Evolutionary conservation across 2,113 vertebrate genomes (phyloP).

Genomic region (Erpornis zantholeuca): DNA sequence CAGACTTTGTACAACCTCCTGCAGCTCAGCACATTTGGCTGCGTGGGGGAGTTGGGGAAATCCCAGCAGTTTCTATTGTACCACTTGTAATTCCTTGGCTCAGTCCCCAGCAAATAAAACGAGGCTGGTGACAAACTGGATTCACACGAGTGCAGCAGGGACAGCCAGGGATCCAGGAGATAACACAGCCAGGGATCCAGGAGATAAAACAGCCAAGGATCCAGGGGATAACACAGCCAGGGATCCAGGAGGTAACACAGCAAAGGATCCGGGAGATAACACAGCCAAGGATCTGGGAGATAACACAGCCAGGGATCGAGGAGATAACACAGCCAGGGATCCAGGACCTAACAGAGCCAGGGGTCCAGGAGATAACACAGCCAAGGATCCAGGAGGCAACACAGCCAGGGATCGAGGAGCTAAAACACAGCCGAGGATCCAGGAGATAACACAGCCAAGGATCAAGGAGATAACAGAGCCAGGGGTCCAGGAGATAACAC

Average conservation of each 20-base stretch:
- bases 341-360: background rate
- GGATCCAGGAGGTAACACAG: background rate
- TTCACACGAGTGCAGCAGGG: background rate
- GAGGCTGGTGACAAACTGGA: background rate
- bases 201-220: background rate
- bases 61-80: slow-evolving; percentile 38
- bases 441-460: background rate
- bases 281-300: background rate
- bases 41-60: slow-evolving; percentile 17
- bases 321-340: background rate
- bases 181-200: background rate
- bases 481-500: background rate
- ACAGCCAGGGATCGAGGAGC: background rate
- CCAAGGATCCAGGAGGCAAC: background rate
- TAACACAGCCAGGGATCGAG: background rate
- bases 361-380: background rate
- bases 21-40: background rate
- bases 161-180: background rate
- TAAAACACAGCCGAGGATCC: background rate
- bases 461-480: background rate
- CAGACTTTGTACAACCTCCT: slow-evolving; percentile 21
- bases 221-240: background rate
- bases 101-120: background rate
- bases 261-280: background rate
- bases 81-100: background rate